Base-by-base conservation (phyloP, 2,888 invertebrate species). In the Ctena decussata region DNA sequence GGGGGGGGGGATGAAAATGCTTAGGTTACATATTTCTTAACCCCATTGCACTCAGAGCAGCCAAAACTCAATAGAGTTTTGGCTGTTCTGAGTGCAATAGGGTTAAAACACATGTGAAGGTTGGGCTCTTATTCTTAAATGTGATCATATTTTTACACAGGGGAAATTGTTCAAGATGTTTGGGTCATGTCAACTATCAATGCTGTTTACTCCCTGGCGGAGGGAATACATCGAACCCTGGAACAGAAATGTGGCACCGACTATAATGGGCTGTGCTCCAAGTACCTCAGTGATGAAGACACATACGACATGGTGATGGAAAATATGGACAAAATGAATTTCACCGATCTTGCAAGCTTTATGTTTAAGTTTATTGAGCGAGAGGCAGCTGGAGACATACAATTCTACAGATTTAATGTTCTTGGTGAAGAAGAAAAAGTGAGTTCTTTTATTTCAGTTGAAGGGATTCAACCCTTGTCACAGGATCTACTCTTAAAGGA, bases 161-260 rank as follows among this genome's bases (percentile, higher is more conserved):
- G 12, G 39, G 27, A 46, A 39, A 89, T 89, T 60, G 27, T 70
- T 6, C 93, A 94, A 65, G 94, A 95, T 78, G 78, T 93, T 21
- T 89, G 91, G n/a, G 92, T 94, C 0, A 86, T 95, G 27, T 93
- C 95, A 24, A 95, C 95, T n/a, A 95, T 96, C 39, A 95, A 96
- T 84, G 94, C 96, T n/a, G 95, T 96, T 1, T 93, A 94, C 75
- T 93, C 96, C 1, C 74, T 96, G n/a, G 94, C 95, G 15, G 92
- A 95, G 65, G 96, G 94, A 11, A 84, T 96, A 11, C 94, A 95
- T 71, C 84, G 91, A 3, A 94, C 95, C 0, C 90, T 95, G 8
- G 77, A 92, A 30, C 90, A 93, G 71, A 93, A 93, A 73, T 95
- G 94, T 84, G 94, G 93, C 0, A 37, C 57, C 0, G 79, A 84